A percentile compares a stretch with the other conserved stretches of the same genome.
These are phyloP conservation scores for Drosophila saltans DNA, from an alignment of 1,140 invertebrate genomes.

Conservation along the genomic window DNA sequence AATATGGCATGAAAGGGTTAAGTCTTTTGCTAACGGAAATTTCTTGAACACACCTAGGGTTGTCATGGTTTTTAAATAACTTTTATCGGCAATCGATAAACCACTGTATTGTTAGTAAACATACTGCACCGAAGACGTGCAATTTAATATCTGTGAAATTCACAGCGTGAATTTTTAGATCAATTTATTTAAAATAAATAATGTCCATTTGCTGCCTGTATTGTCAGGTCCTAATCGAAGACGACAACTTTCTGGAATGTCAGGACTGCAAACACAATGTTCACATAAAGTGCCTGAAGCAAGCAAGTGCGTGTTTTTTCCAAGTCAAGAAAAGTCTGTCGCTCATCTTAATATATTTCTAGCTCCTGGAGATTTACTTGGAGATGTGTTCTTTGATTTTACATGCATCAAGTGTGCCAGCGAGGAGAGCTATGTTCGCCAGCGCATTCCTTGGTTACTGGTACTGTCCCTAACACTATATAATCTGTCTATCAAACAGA, in stretches of 20 bases:
- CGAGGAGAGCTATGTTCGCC: constrained; percentile 59
- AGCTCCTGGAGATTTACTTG: constrained; percentile 86
- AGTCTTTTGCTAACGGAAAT: no score
- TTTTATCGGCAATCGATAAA: no score
- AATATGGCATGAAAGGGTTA: no score
- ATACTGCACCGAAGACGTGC: no score
- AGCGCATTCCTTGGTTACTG: constrained; percentile 85
- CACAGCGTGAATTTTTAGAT: no score
- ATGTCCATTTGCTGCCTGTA: constrained; percentile 35
- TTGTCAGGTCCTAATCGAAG: constrained; percentile 47
- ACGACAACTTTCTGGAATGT: constrained; percentile 83
- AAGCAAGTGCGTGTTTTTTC: constrained; percentile 83
- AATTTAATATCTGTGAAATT: no score
- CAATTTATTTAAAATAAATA: no score
- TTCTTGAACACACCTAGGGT: no score
- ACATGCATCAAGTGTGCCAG: constrained; percentile 86
- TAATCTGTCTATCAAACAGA: constrained; percentile 86
- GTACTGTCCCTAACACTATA: constrained; percentile 87
- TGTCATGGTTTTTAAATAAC: no score
- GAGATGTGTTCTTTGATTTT: constrained; percentile 91
- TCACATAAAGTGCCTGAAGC: constrained; percentile 86
- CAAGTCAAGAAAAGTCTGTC: neutral
- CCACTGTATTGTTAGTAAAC: no score
- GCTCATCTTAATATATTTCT: neutral
- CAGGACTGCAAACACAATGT: constrained; percentile 85